Evolutionary conservation across 2,797 vertebrate species (phyloP).

Genomic region (Pangasius sanitwongsei): DNA sequence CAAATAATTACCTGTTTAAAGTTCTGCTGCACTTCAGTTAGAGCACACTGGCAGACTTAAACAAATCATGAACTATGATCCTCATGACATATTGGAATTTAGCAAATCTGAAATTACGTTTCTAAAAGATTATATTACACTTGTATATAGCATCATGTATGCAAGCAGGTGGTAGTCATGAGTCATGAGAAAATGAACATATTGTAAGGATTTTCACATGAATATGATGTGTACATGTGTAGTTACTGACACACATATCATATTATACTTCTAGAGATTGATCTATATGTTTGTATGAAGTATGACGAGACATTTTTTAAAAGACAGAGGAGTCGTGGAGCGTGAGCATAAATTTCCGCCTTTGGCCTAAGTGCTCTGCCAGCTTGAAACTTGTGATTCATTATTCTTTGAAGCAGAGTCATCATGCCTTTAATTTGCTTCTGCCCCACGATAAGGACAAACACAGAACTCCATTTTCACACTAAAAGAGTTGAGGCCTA

Average conservation of each 20-base stretch:
- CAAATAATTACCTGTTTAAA: neutral
- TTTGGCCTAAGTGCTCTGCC: neutral
- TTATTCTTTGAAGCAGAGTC: neutral
- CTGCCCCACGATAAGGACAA: neutral
- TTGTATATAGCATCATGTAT: neutral
- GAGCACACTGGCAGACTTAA: neutral
- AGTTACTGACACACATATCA: neutral
- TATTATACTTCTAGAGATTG: neutral
- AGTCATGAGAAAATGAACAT: neutral
- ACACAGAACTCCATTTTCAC: neutral
- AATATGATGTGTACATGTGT: neutral
- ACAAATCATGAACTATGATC: neutral
- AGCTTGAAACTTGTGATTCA: neutral
- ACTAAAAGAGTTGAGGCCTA: neutral
- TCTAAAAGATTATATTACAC: neutral
- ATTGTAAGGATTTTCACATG: neutral
- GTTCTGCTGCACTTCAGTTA: neutral
- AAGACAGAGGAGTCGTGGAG: neutral
- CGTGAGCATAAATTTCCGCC: neutral
- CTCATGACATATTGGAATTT: neutral
- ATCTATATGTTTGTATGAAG: neutral
- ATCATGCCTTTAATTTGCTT: neutral
- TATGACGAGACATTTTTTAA: neutral
- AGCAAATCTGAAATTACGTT: neutral
- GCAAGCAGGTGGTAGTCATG: neutral